phyloP scores from a whole-genome alignment of 1,140 invertebrate genomes.

The Acromyrmex echinatior region DNA sequence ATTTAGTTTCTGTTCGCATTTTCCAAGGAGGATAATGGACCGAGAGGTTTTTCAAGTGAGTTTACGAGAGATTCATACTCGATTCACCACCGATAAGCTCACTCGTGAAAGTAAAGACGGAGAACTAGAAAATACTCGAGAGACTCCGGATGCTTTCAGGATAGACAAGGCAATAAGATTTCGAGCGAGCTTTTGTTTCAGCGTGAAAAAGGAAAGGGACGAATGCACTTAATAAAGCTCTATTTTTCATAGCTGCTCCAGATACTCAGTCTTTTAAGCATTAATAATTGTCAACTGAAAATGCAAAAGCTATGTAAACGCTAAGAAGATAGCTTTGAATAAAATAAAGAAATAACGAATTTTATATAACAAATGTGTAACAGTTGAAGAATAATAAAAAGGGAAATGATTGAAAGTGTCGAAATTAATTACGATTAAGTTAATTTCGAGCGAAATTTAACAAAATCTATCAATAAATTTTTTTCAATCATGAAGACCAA shows the following conservation, averaged over 20 bases:
- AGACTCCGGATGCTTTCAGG: conserved; percentile 50
- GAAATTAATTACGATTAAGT: background rate
- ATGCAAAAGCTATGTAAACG: conserved; percentile 22
- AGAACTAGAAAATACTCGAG: conserved; percentile 54
- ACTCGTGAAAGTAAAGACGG: conserved; percentile 56
- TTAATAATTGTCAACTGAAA: conserved; percentile 53
- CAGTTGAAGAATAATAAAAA: background rate
- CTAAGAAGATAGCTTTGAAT: conserved; percentile 12
- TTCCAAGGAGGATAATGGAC: conserved; percentile 46
- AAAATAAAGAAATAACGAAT: conserved; percentile 12
- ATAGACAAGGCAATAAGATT: conserved; percentile 58
- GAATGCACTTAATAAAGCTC: conserved; percentile 49
- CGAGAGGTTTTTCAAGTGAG: conserved; percentile 45
- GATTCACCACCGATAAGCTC: conserved; percentile 62
- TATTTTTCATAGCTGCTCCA: conserved; percentile 34
- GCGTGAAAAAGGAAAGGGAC: conserved; percentile 22
- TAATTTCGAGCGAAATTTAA: background rate
- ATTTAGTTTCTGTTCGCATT: conserved; percentile 48
- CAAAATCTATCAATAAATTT: background rate
- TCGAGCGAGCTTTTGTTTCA: conserved; percentile 49
- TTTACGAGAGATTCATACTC: conserved; percentile 66
- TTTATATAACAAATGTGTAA: background rate
- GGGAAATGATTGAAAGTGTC: background rate
- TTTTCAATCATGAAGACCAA: background rate
- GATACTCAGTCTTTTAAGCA: conserved; percentile 23